Percentiles rank a stretch among this genome's conserved stretches.
Conservation (phyloP, 2,888 invertebrate species). For the Agrypnus murinus region DNA sequence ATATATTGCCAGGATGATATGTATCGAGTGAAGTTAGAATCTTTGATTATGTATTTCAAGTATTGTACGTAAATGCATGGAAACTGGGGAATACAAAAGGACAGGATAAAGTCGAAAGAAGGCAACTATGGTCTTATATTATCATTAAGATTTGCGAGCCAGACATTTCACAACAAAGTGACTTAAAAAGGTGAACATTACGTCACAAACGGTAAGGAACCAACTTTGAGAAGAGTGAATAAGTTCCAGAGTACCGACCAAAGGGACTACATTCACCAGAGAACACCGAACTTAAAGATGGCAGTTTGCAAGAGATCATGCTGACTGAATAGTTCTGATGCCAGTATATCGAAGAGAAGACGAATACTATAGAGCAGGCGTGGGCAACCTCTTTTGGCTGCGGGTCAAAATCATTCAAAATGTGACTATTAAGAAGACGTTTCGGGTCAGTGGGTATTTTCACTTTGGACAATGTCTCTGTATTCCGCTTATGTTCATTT, state of each 20-base stretch:
- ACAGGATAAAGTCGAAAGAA: neutral
- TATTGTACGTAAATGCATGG: too few relatives aligned
- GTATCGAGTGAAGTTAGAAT: too few relatives aligned
- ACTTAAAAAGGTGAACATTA: neutral
- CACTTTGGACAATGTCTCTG: too few relatives aligned
- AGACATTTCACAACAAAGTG: neutral
- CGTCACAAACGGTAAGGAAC: neutral
- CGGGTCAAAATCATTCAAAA: too few relatives aligned
- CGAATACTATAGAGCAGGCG: too few relatives aligned
- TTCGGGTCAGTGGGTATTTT: too few relatives aligned
- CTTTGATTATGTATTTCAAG: too few relatives aligned
- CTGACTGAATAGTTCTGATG: neutral
- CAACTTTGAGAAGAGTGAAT: neutral
- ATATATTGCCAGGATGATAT: too few relatives aligned
- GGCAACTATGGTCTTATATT: neutral
- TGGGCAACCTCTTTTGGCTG: too few relatives aligned
- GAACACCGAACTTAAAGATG: neutral
- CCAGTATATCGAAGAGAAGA: neutral
- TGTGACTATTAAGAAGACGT: too few relatives aligned
- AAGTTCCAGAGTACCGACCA: neutral
- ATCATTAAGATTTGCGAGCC: too few relatives aligned
- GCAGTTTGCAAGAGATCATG: slow-evolving; percentile 7
- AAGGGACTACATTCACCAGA: neutral
- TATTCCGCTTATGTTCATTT: too few relatives aligned
- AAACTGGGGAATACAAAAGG: slow-evolving; percentile 6